A percentile compares a stretch with the other conserved stretches of the same genome.
These are phyloP conservation scores for Lasioglossum baleicum DNA, from an alignment of 1,140 invertebrate genomes.

Conservation along the genomic window DNA sequence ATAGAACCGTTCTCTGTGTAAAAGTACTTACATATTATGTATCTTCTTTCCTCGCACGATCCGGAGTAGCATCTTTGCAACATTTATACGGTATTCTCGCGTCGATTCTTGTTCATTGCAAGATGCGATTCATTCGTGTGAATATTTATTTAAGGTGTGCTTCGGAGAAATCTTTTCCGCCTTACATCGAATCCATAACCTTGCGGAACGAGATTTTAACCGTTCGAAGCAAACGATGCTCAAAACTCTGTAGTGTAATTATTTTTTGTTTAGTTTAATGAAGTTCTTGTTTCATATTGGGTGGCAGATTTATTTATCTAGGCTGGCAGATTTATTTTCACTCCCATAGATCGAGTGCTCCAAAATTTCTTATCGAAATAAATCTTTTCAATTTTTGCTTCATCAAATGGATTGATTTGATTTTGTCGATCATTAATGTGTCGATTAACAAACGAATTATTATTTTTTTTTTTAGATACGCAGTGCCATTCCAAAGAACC, in stretches of 20 bases:
- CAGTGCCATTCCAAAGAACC: slow-evolving; percentile 75
- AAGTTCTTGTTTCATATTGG: too few relatives aligned
- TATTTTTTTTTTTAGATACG: slow-evolving; percentile 62
- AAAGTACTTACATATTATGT: neutral
- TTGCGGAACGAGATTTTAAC: neutral
- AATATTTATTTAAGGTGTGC: slow-evolving; percentile 4
- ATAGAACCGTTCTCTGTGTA: neutral
- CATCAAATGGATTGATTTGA: too few relatives aligned
- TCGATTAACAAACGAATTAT: too few relatives aligned
- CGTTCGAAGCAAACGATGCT: too few relatives aligned
- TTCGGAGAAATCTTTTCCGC: neutral
- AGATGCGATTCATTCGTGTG: neutral
- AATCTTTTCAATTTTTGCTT: too few relatives aligned
- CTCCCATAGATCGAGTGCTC: too few relatives aligned
- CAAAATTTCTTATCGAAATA: too few relatives aligned
- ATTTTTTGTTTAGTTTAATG: too few relatives aligned
- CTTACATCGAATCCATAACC: slow-evolving; percentile 20
- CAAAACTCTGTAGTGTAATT: too few relatives aligned
- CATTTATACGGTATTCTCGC: neutral
- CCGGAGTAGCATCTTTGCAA: neutral
- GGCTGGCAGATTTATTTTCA: too few relatives aligned
- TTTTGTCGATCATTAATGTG: too few relatives aligned
- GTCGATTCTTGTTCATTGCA: neutral
- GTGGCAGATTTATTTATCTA: too few relatives aligned
- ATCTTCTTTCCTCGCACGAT: neutral